Evolutionary conservation across 2,888 invertebrate species (phyloP).

Genomic region (Acanthosepion esculentum): DNA sequence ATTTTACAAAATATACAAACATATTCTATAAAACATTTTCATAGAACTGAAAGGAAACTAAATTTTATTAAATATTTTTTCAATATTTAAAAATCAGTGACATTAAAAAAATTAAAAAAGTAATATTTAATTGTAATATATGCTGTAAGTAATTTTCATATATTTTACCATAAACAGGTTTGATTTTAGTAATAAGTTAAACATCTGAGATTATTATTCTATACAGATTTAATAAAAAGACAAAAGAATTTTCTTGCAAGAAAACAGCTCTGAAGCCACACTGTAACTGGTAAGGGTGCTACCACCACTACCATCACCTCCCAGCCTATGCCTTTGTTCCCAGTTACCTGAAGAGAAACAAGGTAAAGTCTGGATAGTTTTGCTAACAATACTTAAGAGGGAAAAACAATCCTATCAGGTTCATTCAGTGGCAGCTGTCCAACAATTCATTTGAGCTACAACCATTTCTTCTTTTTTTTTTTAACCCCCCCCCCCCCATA

Average conservation of each 20-base stretch:
- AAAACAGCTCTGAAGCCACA: background rate
- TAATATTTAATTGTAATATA: no score
- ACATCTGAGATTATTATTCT: background rate
- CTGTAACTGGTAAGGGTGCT: background rate
- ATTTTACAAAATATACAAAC: no score
- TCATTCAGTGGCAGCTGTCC: background rate
- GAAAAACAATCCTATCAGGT: background rate
- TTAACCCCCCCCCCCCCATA: background rate
- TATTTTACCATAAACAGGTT: background rate
- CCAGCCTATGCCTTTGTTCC: background rate
- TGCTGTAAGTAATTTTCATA: background rate
- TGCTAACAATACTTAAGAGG: background rate
- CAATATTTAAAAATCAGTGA: no score
- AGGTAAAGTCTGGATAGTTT: background rate
- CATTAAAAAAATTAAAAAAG: no score
- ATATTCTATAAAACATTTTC: no score
- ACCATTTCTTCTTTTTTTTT: no score
- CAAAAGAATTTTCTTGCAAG: background rate
- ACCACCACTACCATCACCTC: background rate
- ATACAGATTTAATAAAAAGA: background rate
- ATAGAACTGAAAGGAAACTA: no score
- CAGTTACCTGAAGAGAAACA: background rate
- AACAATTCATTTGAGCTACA: constrained; percentile 2
- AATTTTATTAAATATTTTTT: no score
- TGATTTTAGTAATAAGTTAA: background rate